Evolutionary conservation across 2,797 vertebrate genomes (phyloP).

Genomic region (Oreonectes daqikongensis): DNA sequence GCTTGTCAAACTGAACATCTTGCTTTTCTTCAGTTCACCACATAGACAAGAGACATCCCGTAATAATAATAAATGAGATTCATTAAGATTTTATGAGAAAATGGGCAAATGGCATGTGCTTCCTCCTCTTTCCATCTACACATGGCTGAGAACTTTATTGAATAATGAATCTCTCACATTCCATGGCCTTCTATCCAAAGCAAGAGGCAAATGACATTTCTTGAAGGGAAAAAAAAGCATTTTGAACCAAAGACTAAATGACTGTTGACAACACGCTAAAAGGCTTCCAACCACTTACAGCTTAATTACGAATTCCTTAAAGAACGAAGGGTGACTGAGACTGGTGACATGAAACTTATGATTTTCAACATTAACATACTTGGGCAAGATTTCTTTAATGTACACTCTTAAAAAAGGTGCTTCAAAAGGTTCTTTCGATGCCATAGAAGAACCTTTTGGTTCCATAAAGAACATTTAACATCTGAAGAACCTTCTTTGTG

Average conservation of each 20-base stretch:
- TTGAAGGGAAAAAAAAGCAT: constrained; percentile 17
- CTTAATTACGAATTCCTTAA: constrained; percentile 9
- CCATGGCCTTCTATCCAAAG: constrained; percentile 11
- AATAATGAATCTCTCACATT: constrained; percentile 53
- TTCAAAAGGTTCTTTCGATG: no score
- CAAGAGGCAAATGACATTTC: constrained; percentile 25
- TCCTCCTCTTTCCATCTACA: constrained; percentile 29
- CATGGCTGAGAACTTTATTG: constrained; percentile 40
- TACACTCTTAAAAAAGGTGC: no score
- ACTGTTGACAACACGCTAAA: constrained; percentile 51
- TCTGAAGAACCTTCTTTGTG: no score
- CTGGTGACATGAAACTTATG: not conserved
- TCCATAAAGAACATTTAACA: no score
- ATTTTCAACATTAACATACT: not conserved
- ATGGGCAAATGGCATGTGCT: constrained; percentile 51
- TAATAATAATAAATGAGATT: constrained; percentile 42
- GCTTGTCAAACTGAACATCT: constrained; percentile 5
- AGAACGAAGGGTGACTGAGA: not conserved
- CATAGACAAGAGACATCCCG: constrained; percentile 16
- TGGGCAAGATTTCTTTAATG: no score
- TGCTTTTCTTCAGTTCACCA: constrained; percentile 3
- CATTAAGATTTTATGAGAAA: constrained; percentile 56
- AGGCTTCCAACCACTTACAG: constrained; percentile 42
- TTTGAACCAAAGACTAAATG: constrained; percentile 27
- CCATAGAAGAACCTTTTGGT: no score